Conservation (phyloP, 2,797 vertebrate species). For the Coilia nasus region DNA sequence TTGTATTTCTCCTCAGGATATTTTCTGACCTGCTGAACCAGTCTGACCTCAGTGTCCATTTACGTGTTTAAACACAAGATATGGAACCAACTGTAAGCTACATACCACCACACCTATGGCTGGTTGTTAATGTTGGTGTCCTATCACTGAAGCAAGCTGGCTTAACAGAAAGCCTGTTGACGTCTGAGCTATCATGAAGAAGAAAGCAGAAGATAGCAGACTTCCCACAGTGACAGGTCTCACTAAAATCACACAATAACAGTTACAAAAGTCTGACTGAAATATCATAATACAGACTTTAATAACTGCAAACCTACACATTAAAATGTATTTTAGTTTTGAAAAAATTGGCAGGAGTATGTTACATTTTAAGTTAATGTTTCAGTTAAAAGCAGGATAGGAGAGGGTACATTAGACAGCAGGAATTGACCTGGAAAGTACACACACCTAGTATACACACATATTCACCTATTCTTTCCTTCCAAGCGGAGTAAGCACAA, state of each 20-base stretch:
- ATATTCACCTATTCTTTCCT: too few species aligned
- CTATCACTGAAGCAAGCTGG: not conserved
- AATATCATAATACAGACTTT: not conserved
- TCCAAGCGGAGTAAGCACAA: too few species aligned
- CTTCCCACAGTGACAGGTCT: not conserved
- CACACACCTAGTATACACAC: too few species aligned
- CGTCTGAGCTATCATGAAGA: not conserved
- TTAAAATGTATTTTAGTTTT: too few species aligned
- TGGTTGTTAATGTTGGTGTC: not conserved
- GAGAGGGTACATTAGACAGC: too few species aligned
- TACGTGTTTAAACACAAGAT: conserved; percentile 1
- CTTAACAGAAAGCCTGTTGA: not conserved
- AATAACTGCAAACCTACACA: not conserved
- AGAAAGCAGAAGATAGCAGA: not conserved
- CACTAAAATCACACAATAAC: not conserved
- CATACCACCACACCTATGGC: not conserved
- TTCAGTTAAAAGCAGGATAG: too few species aligned
- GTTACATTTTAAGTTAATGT: too few species aligned
- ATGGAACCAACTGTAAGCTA: not conserved
- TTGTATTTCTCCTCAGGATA: not conserved
- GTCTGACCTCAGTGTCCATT: not conserved
- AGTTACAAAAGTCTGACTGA: not conserved
- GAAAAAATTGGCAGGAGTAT: too few species aligned
- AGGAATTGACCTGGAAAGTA: too few species aligned
- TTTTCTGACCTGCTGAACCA: not conserved